phyloP scores from a whole-genome alignment of 2,797 vertebrate species.

The Rhynchonycteris naso region DNA sequence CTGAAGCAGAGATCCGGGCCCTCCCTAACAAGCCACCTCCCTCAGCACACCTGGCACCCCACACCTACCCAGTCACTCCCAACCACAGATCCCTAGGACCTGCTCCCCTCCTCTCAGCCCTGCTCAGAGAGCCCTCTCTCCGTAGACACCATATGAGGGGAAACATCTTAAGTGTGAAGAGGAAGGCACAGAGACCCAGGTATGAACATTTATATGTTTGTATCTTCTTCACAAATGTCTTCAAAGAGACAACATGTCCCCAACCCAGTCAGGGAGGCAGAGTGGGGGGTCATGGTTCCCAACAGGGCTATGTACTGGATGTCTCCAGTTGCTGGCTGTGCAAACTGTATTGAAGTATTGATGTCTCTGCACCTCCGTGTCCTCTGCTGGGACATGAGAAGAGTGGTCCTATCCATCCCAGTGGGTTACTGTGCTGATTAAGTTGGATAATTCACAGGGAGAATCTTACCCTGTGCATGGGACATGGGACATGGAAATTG shows the following conservation, averaged over 20 bases:
- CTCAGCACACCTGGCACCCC: neutral
- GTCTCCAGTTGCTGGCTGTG: neutral
- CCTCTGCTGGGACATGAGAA: neutral
- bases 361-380: neutral
- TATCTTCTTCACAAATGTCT: neutral
- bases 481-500: neutral
- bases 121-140: neutral
- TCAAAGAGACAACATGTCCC: neutral
- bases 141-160: neutral
- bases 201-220: neutral
- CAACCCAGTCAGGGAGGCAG: neutral
- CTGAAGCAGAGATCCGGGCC: neutral
- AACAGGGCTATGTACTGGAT: neutral
- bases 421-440: neutral
- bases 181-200: neutral
- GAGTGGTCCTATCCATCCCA: neutral
- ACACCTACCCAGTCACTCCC: neutral
- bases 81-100: no score
- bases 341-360: neutral
- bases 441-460: neutral
- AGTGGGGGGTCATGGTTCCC: neutral
- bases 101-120: neutral
- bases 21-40: neutral
- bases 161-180: neutral
- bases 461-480: neutral